Percentiles rank a stretch among this genome's conserved stretches.
These are phyloP conservation scores for Podilymbus podiceps DNA, from an alignment of 2,113 vertebrate genomes.

Conservation along the genomic window DNA sequence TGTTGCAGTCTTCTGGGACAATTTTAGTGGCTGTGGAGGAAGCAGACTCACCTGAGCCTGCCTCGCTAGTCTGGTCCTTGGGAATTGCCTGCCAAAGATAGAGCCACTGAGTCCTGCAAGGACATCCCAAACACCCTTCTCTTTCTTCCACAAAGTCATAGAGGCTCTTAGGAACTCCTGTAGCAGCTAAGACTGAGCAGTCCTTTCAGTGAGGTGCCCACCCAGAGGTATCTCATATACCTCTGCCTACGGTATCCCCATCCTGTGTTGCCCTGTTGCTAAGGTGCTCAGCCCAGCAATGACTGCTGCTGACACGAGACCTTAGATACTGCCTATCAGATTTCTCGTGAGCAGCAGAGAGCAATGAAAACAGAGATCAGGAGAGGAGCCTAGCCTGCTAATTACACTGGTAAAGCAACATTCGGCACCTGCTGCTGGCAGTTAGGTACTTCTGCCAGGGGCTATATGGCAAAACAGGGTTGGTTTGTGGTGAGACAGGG, in stretches of 20 bases:
- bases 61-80: not conserved
- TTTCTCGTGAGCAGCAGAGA: slow-evolving; percentile 27
- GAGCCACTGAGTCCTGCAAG: not conserved
- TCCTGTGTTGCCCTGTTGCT: not conserved
- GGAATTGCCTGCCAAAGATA: not conserved
- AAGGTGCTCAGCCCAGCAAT: slow-evolving; percentile 7
- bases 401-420: not conserved
- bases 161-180: not conserved
- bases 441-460: not conserved
- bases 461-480: not conserved
- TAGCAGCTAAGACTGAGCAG: not conserved
- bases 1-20: slow-evolving; percentile 43
- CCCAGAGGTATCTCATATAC: not conserved
- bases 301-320: slow-evolving; percentile 19
- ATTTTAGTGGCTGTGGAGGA: slow-evolving; percentile 28
- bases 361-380: slow-evolving; percentile 42
- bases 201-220: not conserved
- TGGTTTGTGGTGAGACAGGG: not conserved
- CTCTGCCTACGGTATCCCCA: not conserved
- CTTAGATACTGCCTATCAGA: slow-evolving; percentile 27
- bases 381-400: slow-evolving; percentile 26
- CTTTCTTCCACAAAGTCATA: not conserved
- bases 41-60: slow-evolving; percentile 38
- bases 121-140: not conserved
- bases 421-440: slow-evolving; percentile 30